Percentiles rank a stretch among this genome's conserved stretches.
These are phyloP conservation scores for Apodemus agrarius DNA, from an alignment of 2,797 vertebrate species.

Conservation along the genomic window DNA sequence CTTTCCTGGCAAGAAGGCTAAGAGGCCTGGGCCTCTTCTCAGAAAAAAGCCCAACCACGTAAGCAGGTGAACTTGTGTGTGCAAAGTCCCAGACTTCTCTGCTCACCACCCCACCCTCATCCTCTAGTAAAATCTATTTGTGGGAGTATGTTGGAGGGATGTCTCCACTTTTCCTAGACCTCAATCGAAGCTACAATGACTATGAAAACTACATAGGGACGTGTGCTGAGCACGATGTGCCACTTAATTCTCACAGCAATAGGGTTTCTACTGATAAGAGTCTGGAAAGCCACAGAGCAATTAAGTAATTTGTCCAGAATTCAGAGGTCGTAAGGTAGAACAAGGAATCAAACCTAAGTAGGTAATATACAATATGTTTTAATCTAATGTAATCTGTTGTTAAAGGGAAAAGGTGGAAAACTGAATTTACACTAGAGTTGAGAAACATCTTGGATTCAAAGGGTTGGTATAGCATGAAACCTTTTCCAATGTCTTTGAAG, in stretches of 20 bases:
- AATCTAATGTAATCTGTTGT: conserved; percentile 21
- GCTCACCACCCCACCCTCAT: neutral
- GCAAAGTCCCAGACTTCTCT: neutral
- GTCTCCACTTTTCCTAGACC: neutral
- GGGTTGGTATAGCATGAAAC: neutral
- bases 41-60: neutral
- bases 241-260: neutral
- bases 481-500: conserved; percentile 29
- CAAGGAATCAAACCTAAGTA: conserved; percentile 34
- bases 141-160: neutral
- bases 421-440: neutral
- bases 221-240: neutral
- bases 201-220: conserved; percentile 5
- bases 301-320: neutral
- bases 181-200: neutral
- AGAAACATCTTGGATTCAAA: neutral
- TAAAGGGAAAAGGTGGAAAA: conserved; percentile 22
- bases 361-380: conserved; percentile 13
- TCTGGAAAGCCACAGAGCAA: neutral
- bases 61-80: neutral
- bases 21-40: neutral
- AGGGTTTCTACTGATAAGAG: conserved; percentile 8
- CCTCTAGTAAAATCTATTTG: conserved; percentile 29
- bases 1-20: neutral
- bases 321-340: conserved; percentile 21